phyloP scores from a whole-genome alignment of 1,140 invertebrate species.

The Neuroterus valhalla region DNA sequence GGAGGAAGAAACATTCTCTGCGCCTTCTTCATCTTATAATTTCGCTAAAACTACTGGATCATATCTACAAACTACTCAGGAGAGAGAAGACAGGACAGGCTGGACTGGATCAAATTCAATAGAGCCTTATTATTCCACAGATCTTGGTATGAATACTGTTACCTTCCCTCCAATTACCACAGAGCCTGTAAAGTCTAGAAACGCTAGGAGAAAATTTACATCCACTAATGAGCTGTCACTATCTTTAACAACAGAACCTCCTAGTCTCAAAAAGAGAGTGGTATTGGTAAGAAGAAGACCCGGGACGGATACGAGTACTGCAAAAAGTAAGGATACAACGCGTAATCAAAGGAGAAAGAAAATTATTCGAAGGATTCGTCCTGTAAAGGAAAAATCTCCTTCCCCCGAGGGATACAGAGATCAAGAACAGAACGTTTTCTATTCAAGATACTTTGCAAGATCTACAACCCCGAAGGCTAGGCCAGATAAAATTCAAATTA shows the following conservation, averaged over 20 bases:
- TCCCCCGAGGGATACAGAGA: too few species aligned
- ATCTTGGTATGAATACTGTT: neutral
- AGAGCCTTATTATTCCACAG: constrained; percentile 4
- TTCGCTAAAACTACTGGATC: constrained; percentile 2
- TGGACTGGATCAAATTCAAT: constrained; percentile 15
- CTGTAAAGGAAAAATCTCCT: constrained; percentile 34
- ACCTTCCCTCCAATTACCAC: neutral
- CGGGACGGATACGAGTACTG: neutral
- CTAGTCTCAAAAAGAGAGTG: constrained; percentile 50
- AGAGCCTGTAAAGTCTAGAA: neutral
- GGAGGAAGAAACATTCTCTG: neutral
- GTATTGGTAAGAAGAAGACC: constrained; percentile 56
- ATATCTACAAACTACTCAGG: neutral
- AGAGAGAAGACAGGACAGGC: neutral
- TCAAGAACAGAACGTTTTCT: neutral
- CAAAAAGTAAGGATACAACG: constrained; percentile 27
- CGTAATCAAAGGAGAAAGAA: constrained; percentile 52
- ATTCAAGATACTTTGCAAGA: constrained; percentile 6
- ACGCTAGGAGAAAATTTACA: constrained; percentile 2
- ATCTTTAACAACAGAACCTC: neutral
- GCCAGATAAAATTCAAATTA: neutral
- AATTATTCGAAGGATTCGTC: constrained; percentile 62
- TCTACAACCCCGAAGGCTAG: constrained; percentile 8
- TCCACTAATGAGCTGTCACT: neutral
- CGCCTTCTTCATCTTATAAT: neutral